Evolutionary conservation across 1,140 invertebrate species (phyloP).

Genomic region (Laupala kohalensis): DNA sequence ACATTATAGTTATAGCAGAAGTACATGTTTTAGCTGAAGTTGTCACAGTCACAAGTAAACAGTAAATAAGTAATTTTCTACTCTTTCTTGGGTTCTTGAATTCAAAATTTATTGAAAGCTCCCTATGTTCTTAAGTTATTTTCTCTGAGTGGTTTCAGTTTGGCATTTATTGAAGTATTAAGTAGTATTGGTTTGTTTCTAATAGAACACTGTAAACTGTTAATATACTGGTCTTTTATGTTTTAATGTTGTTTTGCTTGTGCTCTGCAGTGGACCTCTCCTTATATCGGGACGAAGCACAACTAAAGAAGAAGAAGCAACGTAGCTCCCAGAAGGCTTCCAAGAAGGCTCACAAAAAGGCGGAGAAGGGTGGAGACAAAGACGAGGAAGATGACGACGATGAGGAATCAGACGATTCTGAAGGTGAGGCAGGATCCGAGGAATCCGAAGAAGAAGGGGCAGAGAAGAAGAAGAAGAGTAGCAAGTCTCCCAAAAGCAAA

Average conservation of each 20-base stretch:
- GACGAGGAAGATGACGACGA: conserved; percentile 13
- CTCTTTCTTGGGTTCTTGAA: no score
- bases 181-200: no score
- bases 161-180: no score
- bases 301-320: conserved; percentile 57
- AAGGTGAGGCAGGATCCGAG: conserved; percentile 10
- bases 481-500: conserved; percentile 17
- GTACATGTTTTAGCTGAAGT: no score
- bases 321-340: conserved; percentile 20
- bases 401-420: conserved; percentile 10
- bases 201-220: no score
- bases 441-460: conserved; percentile 4
- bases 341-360: conserved; percentile 10
- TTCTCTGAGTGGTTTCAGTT: no score
- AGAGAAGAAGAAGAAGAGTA: conserved; percentile 26
- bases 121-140: no score
- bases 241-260: conserved; percentile 6
- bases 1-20: no score
- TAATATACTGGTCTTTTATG: no score
- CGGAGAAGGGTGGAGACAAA: conserved; percentile 11
- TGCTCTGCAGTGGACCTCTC: conserved; percentile 62
- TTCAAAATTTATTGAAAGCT: no score
- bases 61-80: no score
- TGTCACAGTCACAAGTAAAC: no score
- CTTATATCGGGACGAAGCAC: conserved; percentile 62